Evolutionary conservation across 1,140 invertebrate genomes (phyloP), one percentile per base, ranked within the genome.

Genomic region (Sitophilus oryzae): DNA sequence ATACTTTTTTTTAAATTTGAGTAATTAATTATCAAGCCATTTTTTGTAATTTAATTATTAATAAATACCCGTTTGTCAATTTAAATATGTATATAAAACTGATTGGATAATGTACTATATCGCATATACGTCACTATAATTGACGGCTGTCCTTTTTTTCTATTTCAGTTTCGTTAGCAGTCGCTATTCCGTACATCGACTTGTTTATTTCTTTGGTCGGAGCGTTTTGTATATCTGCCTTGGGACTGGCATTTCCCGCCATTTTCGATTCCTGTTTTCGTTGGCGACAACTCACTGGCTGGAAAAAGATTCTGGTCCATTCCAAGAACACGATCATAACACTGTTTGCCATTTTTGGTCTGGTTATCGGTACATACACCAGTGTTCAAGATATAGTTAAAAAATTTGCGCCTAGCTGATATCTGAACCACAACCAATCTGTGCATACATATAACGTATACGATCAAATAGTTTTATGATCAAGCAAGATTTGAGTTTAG

Each of bases 141-240:
- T n/a, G n/a, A n/a, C n/a, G n/a, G n/a, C n/a, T n/a, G n/a, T n/a
- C n/a, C n/a, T n/a, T n/a, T n/a, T n/a, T n/a, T n/a, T n/a, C 45
- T 20, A 42, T 62, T 62, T 43, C 46, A 92, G 90, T 90, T 76
- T 68, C 81, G 10, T 69, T 93, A 56, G 91, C 90, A 2, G 79
- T 85, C 4, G 77, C 82, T 1, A 82, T 94, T 43, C 89, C 89
- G 1, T 79, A 89, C 60, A 73, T 97, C 59, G 90, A 93, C 41
- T 74, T 93, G 2, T 86, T 95, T 70, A 96, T 96, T 52, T 91
- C 92, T 0, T 75, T 94, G 25, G 87, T 95, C 62, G 93, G 93
- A 20, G 90, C 93, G 0, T 73, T 94, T 0, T 88, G 86, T 57
- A 78, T 92, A 5, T 89, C 89, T 6, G 85, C 86, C 0, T 74